phyloP scores from a whole-genome alignment of 2,888 invertebrate genomes.

The Agrotis clavis region DNA sequence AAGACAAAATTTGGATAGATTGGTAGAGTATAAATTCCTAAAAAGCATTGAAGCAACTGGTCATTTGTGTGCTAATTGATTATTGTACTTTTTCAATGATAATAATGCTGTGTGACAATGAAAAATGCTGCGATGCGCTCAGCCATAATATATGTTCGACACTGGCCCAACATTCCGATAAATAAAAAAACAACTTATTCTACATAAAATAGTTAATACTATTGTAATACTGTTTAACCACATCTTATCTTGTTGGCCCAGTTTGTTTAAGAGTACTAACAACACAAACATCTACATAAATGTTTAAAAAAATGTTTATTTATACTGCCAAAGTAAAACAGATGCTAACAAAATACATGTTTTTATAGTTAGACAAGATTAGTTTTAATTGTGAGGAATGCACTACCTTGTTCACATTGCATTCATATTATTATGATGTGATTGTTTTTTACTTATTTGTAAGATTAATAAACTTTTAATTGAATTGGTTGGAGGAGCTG shows the following conservation, averaged over 20 bases:
- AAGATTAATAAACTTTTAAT: neutral
- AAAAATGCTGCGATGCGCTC: no score
- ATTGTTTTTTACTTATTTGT: no score
- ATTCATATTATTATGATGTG: no score
- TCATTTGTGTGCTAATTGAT: no score
- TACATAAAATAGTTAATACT: neutral
- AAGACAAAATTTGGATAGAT: no score
- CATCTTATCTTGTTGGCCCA: slow-evolving; percentile 30
- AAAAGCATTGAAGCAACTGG: no score
- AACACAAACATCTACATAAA: neutral
- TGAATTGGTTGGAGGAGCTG: no score
- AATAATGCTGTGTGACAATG: no score
- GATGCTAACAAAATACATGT: slow-evolving; percentile 9
- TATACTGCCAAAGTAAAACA: slow-evolving; percentile 30
- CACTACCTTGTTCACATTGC: neutral
- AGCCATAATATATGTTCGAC: no score
- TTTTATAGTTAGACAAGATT: neutral
- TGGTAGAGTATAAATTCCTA: no score
- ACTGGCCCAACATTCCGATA: neutral
- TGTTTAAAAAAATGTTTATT: neutral
- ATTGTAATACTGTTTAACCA: neutral
- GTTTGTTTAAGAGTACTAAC: slow-evolving; percentile 23
- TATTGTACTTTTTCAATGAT: no score
- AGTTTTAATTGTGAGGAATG: neutral
- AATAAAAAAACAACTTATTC: neutral